Evolutionary conservation across 2,113 vertebrate species (phyloP), one percentile per base, ranked within the genome.

Genomic region (Trinectes maculatus): DNA sequence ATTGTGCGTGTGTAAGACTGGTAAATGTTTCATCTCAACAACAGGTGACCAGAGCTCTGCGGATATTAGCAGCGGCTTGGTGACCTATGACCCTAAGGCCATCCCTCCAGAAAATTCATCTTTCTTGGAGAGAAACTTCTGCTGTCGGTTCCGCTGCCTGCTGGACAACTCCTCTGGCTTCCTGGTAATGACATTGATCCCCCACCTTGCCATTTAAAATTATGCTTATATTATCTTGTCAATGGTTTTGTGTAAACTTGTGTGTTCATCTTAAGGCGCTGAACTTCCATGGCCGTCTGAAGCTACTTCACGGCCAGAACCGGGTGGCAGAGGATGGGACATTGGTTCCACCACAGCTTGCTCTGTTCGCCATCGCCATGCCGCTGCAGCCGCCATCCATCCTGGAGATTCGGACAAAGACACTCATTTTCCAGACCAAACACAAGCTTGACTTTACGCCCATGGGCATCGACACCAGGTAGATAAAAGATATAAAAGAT

Each of bases 81-180:
- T 85, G 6, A 0, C 22, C 31, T 91, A 84, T 33, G 77, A 93
- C 75, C 88, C 21, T 0, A 76, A 91, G 29, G 55, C 71, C 57
- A 55, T 93, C 34, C 92, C 91, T 1, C 91, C 88, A 1, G 93
- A 95, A 46, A 94, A 93, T 79, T 93, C 93, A 0, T 92, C 92
- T 46, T 94, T 93, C 78, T 91, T 94, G 77, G 94, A 95, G 82
- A 92, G 93, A 46, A 93, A 84, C 80, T 95, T 95, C 22, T 84
- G 92, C 77, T 95, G 94, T 46, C 87, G 89, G 0, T 95, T 95
- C 68, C 90, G 92, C 62, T 95, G 94, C 79, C 90, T 95, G n/a
- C 88, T 94, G 16, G 94, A 94, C 88, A 94, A 92, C 71, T 94
- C 93, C 24, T 94, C 94, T 0, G 93, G 93, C 55, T 95, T 95